Evolutionary conservation across 2,888 invertebrate genomes (phyloP), one percentile per base, ranked within the genome.

Genomic region (Parnassius apollo): DNA sequence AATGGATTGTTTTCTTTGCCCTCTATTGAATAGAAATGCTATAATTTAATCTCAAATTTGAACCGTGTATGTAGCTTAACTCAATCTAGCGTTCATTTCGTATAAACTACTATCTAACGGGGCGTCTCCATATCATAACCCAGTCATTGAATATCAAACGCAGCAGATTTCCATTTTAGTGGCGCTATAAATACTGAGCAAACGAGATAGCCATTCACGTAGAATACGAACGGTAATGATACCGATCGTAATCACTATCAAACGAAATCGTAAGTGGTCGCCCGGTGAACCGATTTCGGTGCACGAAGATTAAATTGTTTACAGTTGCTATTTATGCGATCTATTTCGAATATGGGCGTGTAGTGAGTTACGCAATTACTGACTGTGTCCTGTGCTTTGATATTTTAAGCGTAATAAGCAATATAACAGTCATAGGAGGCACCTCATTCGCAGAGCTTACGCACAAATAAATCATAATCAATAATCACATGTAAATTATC

Each of bases 221-320:
- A 76, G 72, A 80, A 79, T 78, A 81, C 78, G 77, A 80, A 85
- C 83, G 86, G 86, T 87, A 88, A 86, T 86, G 79, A 84, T 68
- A 74, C 73, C 64, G 82, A 89, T 89, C 82, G 80, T 74, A 78
- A 89, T 90, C 89, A 78, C 80, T 84, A 79, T 78, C 73, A 72
- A 88, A 86, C 80, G 88, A 89, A 89, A 90, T 83, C 80, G 86
- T 81, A 87, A 88, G 87, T 85, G 79, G 50, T 51, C 45, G n/a
- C 22, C 42, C 60, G 44, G 51, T 51, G 51, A 44, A 22, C 56
- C 51, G 13, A 51, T 56, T 61, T 61, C 45, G 51, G 56, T 44
- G 25, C 45, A 61, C 51, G 25, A 61, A 46, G 42, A 48, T 50
- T 50, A 44, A 49, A 55, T 42, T 61, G 49, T 61, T 54, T 49